phyloP scores from a whole-genome alignment of 2,113 vertebrate species.

The Fregetta grallaria region DNA sequence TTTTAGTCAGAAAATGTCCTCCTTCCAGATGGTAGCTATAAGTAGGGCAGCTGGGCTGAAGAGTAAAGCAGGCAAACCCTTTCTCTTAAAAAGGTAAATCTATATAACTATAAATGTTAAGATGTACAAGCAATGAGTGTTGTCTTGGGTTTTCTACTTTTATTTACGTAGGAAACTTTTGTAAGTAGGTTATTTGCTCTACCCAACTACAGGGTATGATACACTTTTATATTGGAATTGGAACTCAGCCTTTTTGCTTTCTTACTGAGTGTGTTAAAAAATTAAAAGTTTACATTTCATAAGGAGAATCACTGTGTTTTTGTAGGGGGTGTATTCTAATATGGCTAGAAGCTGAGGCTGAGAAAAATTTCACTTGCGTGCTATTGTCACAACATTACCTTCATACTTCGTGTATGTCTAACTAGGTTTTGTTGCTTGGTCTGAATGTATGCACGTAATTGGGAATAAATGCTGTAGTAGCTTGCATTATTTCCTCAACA shows the following conservation, averaged over 20 bases:
- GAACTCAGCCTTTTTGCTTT: neutral
- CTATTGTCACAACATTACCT: neutral
- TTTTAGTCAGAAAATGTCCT: neutral
- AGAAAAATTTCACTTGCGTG: neutral
- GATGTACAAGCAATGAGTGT: neutral
- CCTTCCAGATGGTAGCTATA: neutral
- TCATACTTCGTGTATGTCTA: neutral
- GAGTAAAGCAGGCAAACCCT: neutral
- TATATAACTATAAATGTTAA: neutral
- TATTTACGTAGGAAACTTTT: neutral
- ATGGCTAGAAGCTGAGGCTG: neutral
- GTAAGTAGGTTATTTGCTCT: neutral
- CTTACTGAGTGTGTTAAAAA: neutral
- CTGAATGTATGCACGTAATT: neutral
- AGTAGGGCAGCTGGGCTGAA: slow-evolving; percentile 12
- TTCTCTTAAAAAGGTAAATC: neutral
- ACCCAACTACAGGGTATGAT: neutral
- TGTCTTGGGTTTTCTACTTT: neutral
- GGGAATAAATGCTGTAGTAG: neutral
- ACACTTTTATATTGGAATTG: neutral
- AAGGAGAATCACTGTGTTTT: neutral
- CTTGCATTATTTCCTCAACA: neutral
- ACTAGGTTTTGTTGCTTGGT: neutral
- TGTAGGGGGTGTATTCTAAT: neutral
- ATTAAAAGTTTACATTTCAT: neutral